Conservation (phyloP, 1,140 invertebrate genomes). For the Platyura marginata region DNA sequence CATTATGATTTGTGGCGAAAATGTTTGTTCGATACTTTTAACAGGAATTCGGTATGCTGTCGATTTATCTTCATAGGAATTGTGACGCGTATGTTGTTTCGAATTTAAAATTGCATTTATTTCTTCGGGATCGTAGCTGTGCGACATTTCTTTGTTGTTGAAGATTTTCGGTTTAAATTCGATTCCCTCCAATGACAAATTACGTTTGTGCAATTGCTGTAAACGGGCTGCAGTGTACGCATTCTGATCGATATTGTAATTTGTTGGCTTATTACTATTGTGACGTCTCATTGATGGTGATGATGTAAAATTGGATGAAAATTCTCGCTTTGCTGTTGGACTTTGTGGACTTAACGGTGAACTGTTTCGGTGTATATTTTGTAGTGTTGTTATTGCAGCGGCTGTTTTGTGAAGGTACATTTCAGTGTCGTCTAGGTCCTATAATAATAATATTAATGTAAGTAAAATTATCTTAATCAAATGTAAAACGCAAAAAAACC, state of each 20-base stretch:
- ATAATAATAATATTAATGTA: no score
- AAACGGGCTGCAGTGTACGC: background rate
- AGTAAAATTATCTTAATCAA: no score
- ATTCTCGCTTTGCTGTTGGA: constrained; percentile 4
- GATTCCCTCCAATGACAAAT: constrained; percentile 2
- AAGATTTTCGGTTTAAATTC: background rate
- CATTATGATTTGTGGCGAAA: background rate
- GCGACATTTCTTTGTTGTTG: background rate
- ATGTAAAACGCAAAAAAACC: no score
- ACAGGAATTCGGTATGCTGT: constrained; percentile 1
- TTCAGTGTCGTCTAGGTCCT: constrained; percentile 29
- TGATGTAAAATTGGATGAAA: constrained; percentile 2
- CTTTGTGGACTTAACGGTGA: constrained; percentile 8
- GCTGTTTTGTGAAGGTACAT: constrained; percentile 44
- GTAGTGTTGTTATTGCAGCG: constrained; percentile 43
- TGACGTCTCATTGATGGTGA: constrained; percentile 3
- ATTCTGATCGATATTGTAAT: background rate
- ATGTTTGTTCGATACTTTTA: constrained; percentile 18
- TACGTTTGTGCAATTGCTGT: constrained; percentile 3
- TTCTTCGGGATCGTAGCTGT: background rate
- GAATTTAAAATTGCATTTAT: background rate
- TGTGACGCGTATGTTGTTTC: constrained; percentile 26
- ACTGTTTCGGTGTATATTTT: constrained; percentile 20
- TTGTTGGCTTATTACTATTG: background rate
- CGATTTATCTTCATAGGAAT: constrained; percentile 26